Percentiles rank a stretch among this genome's conserved stretches.
phyloP scores from a whole-genome alignment of 2,113 vertebrate species.

The Athene cunicularia region DNA sequence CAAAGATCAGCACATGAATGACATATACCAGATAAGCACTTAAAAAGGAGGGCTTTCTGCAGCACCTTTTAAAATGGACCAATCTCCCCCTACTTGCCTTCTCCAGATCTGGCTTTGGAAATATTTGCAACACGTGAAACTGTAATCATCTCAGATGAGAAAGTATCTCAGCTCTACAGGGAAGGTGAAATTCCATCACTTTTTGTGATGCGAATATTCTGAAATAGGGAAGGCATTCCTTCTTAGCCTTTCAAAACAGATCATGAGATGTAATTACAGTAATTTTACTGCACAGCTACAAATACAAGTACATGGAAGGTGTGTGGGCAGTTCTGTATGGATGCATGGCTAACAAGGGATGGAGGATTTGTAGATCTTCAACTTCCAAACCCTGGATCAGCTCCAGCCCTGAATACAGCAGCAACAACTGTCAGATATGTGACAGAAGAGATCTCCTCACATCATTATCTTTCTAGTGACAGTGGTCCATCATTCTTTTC shows the following conservation, averaged over 20 bases:
- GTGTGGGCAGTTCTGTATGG: background rate
- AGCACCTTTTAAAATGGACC: background rate
- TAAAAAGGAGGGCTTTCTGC: background rate
- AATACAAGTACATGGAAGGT: background rate
- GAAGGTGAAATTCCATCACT: background rate
- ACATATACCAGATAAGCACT: background rate
- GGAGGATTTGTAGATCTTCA: background rate
- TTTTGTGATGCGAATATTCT: constrained; percentile 39
- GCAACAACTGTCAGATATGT: background rate
- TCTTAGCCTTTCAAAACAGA: background rate
- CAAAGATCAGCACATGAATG: background rate
- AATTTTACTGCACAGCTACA: constrained; percentile 6
- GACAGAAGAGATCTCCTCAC: background rate
- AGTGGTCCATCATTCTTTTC: background rate
- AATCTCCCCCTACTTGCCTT: background rate
- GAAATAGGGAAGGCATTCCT: background rate
- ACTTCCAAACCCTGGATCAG: background rate
- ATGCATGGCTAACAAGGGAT: background rate
- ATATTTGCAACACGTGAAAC: background rate
- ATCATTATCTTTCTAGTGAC: background rate
- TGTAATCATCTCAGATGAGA: background rate
- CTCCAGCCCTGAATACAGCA: background rate
- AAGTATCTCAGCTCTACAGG: background rate
- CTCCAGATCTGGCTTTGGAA: background rate
- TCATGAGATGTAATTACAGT: constrained; percentile 14